These are phyloP conservation scores for Hyalella azteca DNA, from an alignment of 2,888 invertebrate species.

Conservation along the genomic window DNA sequence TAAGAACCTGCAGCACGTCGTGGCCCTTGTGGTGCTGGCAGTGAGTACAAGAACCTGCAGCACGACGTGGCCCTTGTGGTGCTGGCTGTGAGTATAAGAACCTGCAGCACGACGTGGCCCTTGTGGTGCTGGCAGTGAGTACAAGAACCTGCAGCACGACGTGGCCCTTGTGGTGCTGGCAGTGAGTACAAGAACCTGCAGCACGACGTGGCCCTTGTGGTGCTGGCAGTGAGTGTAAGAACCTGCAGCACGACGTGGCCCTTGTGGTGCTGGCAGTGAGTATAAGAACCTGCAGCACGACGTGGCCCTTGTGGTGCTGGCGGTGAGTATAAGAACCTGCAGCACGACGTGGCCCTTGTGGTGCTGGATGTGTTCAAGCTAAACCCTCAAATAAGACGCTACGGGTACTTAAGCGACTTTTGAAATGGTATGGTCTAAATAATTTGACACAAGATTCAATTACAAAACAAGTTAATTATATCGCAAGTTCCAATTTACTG, in stretches of 20 bases:
- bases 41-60: constrained; percentile 60
- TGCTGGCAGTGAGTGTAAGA: constrained; percentile 47
- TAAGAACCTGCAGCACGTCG: constrained; percentile 60
- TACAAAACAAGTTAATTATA: too few relatives aligned
- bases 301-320: constrained; percentile 55
- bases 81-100: constrained; percentile 44
- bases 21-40: constrained; percentile 55
- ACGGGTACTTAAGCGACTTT: too few relatives aligned
- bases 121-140: constrained; percentile 53
- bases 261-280: constrained; percentile 54
- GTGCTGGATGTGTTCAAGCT: too few relatives aligned
- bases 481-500: too few relatives aligned
- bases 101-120: constrained; percentile 61
- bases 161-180: constrained; percentile 56
- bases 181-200: constrained; percentile 60
- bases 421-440: too few relatives aligned
- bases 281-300: constrained; percentile 60
- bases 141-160: constrained; percentile 60
- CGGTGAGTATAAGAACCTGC: constrained; percentile 57
- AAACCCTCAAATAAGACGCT: too few relatives aligned
- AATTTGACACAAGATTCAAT: too few relatives aligned
- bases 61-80: constrained; percentile 55
- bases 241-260: constrained; percentile 60
- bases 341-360: constrained; percentile 60
- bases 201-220: constrained; percentile 53